These are phyloP conservation scores for Chaetogeoica ovagalla DNA, from an alignment of 2,888 invertebrate species.

Conservation along the genomic window DNA sequence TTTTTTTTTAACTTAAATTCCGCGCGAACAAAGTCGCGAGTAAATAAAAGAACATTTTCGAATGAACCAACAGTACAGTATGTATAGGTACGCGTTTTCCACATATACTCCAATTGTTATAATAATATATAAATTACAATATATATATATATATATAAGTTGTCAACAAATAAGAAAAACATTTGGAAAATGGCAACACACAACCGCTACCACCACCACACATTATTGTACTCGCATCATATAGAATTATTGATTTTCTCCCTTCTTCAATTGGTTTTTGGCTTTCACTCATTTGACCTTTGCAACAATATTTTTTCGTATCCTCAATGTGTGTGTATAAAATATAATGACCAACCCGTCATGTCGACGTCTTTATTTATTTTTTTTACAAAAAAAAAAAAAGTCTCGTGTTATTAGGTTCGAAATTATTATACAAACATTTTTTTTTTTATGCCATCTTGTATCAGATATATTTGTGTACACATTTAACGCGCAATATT, in stretches of 20 bases:
- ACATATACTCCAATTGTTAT: no score
- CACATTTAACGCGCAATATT: background rate
- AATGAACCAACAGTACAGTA: no score
- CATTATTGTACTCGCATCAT: constrained; percentile 15
- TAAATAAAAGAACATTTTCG: no score
- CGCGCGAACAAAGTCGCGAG: no score
- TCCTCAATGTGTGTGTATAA: background rate
- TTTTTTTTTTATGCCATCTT: background rate
- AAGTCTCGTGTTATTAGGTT: background rate
- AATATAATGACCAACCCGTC: no score
- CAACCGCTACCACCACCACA: no score
- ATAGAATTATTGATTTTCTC: constrained; percentile 31
- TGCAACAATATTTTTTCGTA: background rate
- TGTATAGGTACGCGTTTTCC: background rate
- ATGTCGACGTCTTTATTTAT: background rate
- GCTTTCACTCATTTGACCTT: constrained; percentile 42
- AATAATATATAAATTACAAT: constrained; percentile 8
- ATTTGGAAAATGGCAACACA: constrained; percentile 6
- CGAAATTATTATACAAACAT: background rate
- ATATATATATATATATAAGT: background rate
- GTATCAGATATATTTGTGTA: background rate
- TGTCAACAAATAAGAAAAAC: constrained; percentile 4
- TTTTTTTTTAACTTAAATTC: no score
- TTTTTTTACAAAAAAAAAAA: background rate
- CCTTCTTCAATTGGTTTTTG: constrained; percentile 17